Percentiles rank a stretch among this genome's conserved stretches.
phyloP scores from a whole-genome alignment of 1,140 invertebrate species.

The Delia radicum region DNA sequence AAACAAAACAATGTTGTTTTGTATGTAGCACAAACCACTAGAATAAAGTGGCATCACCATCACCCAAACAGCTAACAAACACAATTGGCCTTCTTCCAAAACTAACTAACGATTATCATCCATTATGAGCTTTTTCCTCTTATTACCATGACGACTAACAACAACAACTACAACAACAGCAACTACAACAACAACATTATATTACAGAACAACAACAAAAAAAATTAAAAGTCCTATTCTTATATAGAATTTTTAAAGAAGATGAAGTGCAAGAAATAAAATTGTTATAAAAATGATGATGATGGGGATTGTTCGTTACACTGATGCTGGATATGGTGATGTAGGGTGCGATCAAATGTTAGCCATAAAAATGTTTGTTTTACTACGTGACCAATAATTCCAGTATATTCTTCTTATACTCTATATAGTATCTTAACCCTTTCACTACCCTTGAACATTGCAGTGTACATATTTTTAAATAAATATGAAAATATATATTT shows the following conservation, averaged over 20 bases:
- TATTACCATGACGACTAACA: slow-evolving; percentile 5
- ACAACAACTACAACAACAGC: background rate
- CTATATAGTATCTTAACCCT: no score
- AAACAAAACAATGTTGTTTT: background rate
- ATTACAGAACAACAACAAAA: no score
- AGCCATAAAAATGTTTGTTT: slow-evolving; percentile 28
- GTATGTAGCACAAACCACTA: background rate
- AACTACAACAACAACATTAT: no score
- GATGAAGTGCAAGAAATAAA: slow-evolving; percentile 10
- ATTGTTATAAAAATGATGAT: background rate
- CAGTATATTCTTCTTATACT: background rate
- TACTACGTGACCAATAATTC: slow-evolving; percentile 31
- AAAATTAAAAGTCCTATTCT: no score
- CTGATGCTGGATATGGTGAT: background rate
- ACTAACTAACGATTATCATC: slow-evolving; percentile 32
- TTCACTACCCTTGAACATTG: no score
- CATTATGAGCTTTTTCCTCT: slow-evolving; percentile 30
- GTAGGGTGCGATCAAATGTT: slow-evolving; percentile 16
- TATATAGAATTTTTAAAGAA: background rate
- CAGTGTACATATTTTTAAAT: no score
- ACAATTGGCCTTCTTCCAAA: slow-evolving; percentile 2
- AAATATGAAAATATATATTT: no score
- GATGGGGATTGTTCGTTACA: background rate
- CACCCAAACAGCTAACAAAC: background rate
- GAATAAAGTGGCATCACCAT: background rate